Evolutionary conservation across 2,888 invertebrate species (phyloP), one percentile per base, ranked within the genome.

Genomic region (Mantis religiosa): DNA sequence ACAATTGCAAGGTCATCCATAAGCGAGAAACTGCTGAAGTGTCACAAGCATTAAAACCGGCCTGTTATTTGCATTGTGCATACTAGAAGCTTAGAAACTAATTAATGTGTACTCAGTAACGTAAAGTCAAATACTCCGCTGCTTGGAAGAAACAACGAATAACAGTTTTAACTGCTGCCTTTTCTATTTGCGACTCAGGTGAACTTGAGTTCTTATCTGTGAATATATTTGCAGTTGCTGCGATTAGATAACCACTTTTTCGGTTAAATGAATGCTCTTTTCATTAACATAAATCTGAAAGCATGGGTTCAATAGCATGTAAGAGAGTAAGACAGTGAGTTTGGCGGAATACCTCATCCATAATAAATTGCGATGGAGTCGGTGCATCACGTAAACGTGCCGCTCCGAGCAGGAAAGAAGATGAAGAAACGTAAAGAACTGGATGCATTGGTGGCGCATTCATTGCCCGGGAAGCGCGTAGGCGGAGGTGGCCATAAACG

Each of bases 351-450:
- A 20, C 85, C 85, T 9, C 82, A 41, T 47, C 83, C 82, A 8
- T 8, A 34, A 41, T 41, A 41, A 41, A 41, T 41, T 41, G 41
- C 41, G 27, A 90, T 90, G 90, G 89, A 94, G 94, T 95, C 94
- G 93, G 95, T 94, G 27, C 90, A 90, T 54, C 95, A 94, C 93
- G 96, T 95, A 93, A 96, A 93, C 92, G 96, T 94, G 93, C 96
- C 94, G 92, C 94, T 94, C 90, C 94, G 94, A 90, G 94, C 94
- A 84, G 94, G 94, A 91, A 97, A 97, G 93, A 96, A 96, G 93
- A 96, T 97, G 96, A 94, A 96, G 92, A 97, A 97, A 92, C 94
- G 97, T 91, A 95, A 96, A 92, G 96, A 97, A 93, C 93, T 97
- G 91, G 97, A 97, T 92, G 97, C 97, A 84, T 93, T 97, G 88